These are phyloP conservation scores for Drosophila ercepeae DNA, from an alignment of 1,140 invertebrate species.

Conservation along the genomic window DNA sequence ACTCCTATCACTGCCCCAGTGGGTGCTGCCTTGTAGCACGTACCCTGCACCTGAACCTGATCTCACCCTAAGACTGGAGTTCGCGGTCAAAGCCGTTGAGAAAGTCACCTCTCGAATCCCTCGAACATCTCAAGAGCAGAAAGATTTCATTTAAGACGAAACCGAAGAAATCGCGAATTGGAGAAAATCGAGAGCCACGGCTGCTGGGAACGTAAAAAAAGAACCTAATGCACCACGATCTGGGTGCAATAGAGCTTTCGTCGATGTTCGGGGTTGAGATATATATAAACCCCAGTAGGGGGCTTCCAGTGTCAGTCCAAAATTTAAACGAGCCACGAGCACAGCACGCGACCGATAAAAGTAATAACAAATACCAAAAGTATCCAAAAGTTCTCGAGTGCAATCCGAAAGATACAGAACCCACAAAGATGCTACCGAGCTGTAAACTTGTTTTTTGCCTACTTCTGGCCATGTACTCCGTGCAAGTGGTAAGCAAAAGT, in stretches of 20 bases:
- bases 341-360: constrained; percentile 61
- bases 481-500: constrained; percentile 17
- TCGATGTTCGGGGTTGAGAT: constrained; percentile 23
- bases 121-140: neutral
- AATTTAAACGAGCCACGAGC: constrained; percentile 59
- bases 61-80: constrained; percentile 1
- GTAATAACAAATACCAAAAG: neutral
- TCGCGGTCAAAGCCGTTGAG: constrained; percentile 1
- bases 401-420: neutral
- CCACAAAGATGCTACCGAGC: neutral
- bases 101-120: constrained; percentile 32
- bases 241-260: constrained; percentile 16
- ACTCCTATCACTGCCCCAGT: constrained; percentile 45
- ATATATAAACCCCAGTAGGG: constrained; percentile 68
- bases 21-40: constrained; percentile 30
- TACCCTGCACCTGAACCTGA: constrained; percentile 14
- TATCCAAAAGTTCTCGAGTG: neutral
- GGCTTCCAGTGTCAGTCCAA: constrained; percentile 61
- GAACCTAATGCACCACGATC: constrained; percentile 23
- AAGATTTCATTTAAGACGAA: constrained; percentile 49
- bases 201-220: constrained; percentile 6
- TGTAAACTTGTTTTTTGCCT: constrained; percentile 53
- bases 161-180: neutral
- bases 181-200: constrained; percentile 5
- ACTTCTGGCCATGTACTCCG: constrained; percentile 50